Evolutionary conservation across 2,797 vertebrate species (phyloP).

Genomic region (Hippoglossus hippoglossus): DNA sequence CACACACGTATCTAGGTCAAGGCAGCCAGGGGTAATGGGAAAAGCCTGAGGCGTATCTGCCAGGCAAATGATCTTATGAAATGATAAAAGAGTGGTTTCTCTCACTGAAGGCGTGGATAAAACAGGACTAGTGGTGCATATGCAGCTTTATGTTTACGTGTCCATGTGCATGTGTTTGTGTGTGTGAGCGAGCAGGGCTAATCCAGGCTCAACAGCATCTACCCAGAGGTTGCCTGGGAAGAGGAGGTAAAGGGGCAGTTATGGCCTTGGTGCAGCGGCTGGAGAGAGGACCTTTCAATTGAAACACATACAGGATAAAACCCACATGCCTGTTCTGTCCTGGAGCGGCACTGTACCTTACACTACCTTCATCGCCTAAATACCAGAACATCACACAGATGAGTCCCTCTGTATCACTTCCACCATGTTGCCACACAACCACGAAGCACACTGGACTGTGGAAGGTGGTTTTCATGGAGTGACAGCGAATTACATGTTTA

Average conservation of each 20-base stretch:
- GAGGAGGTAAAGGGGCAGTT: conserved; percentile 8
- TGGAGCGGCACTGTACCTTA: conserved; percentile 1
- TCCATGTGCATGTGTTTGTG: conserved; percentile 39
- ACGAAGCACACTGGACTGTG: not conserved
- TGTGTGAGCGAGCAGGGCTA: conserved; percentile 21
- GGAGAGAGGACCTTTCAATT: conserved; percentile 20
- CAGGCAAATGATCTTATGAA: conserved; percentile 84
- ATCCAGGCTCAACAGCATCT: conserved; percentile 48
- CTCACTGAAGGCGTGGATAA: conserved; percentile 61
- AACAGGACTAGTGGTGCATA: conserved; percentile 61
- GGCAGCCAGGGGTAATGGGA: conserved; percentile 82
- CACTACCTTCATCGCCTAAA: not conserved
- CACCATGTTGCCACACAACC: not conserved
- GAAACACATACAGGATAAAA: conserved; percentile 23
- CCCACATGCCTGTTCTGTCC: not conserved
- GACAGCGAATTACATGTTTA: conserved; percentile 31
- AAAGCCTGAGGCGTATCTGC: conserved; percentile 83
- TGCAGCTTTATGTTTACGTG: conserved; percentile 54
- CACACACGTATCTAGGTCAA: conserved; percentile 85
- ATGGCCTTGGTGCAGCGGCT: conserved; percentile 6
- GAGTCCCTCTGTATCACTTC: not conserved
- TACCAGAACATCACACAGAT: not conserved
- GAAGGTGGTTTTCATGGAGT: conserved; percentile 10
- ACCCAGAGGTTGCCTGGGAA: conserved; percentile 39
- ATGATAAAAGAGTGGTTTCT: conserved; percentile 79